A percentile compares a stretch with the other conserved stretches of the same genome.
Evolutionary conservation across 2,113 vertebrate species (phyloP).

Genomic region (Tylochromis polylepis): DNA sequence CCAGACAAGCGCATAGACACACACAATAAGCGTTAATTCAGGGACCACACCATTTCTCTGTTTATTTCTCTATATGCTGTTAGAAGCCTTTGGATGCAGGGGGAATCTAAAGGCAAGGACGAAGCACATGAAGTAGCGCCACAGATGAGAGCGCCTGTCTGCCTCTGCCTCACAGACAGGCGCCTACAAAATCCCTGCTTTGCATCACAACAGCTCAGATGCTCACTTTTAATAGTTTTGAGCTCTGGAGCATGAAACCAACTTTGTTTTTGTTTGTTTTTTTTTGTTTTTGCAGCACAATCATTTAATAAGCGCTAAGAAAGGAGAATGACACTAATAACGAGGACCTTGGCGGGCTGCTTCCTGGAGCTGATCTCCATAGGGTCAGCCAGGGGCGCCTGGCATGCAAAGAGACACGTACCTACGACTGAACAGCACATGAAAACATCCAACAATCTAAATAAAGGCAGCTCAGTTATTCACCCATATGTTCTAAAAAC

Average conservation of each 20-base stretch:
- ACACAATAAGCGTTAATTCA: not conserved
- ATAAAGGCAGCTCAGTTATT: slow-evolving; percentile 9
- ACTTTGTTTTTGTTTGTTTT: slow-evolving; percentile 13
- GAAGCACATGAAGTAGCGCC: not conserved
- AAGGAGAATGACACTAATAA: slow-evolving; percentile 4
- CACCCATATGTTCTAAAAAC: slow-evolving; percentile 17
- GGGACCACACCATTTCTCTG: not conserved
- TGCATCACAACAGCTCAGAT: not conserved
- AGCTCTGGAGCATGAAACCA: slow-evolving; percentile 34
- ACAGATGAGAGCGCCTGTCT: not conserved
- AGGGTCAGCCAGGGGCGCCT: slow-evolving; percentile 1
- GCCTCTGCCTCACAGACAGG: slow-evolving; percentile 1
- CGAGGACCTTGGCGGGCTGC: not conserved
- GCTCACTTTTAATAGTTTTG: slow-evolving; percentile 10
- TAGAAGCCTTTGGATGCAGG: not conserved
- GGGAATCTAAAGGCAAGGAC: not conserved
- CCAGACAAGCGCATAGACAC: not conserved
- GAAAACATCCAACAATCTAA: slow-evolving; percentile 16
- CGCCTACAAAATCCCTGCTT: not conserved
- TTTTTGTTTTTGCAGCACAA: not conserved
- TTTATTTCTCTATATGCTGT: not conserved
- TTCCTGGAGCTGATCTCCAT: slow-evolving; percentile 26
- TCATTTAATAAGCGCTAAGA: slow-evolving; percentile 43
- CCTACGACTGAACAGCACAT: slow-evolving; percentile 5
- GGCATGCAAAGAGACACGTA: slow-evolving; percentile 18